Evolutionary conservation across 1,140 invertebrate species (phyloP).

Genomic region (Saxidomus purpurata): DNA sequence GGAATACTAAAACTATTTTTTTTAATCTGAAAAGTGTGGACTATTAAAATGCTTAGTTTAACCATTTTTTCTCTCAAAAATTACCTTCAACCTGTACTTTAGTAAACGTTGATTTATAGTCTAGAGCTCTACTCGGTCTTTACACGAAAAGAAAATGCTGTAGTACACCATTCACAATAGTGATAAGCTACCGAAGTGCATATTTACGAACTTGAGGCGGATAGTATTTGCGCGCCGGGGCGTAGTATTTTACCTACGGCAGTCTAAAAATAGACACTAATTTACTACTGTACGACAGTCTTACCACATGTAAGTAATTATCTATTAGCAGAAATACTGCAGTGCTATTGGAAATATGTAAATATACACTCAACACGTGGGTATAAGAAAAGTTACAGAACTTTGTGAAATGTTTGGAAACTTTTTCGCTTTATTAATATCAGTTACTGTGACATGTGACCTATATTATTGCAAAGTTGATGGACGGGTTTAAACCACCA

Average conservation of each 20-base stretch:
- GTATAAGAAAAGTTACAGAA: constrained; percentile 18
- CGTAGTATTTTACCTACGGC: constrained; percentile 44
- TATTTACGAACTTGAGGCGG: not conserved
- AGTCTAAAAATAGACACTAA: constrained; percentile 38
- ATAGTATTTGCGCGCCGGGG: not conserved
- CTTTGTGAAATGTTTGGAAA: constrained; percentile 12
- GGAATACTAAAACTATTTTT: too few species aligned
- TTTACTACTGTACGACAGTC: not conserved
- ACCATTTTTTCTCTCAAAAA: too few species aligned
- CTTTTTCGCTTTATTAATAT: not conserved
- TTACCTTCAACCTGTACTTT: too few species aligned
- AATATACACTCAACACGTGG: constrained; percentile 21
- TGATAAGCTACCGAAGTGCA: too few species aligned
- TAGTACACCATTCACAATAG: too few species aligned
- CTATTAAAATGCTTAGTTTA: too few species aligned
- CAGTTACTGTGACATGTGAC: constrained; percentile 11
- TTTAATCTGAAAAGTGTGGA: too few species aligned
- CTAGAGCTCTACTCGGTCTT: too few species aligned
- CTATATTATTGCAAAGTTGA: constrained; percentile 14
- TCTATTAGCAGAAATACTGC: constrained; percentile 2
- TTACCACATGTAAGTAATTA: constrained; percentile 38
- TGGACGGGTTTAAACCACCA: not conserved
- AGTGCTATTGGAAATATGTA: constrained; percentile 42
- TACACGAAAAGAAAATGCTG: too few species aligned
- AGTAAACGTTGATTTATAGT: too few species aligned